phyloP scores from a whole-genome alignment of 1,140 invertebrate species.

The Phthorimaea operculella region DNA sequence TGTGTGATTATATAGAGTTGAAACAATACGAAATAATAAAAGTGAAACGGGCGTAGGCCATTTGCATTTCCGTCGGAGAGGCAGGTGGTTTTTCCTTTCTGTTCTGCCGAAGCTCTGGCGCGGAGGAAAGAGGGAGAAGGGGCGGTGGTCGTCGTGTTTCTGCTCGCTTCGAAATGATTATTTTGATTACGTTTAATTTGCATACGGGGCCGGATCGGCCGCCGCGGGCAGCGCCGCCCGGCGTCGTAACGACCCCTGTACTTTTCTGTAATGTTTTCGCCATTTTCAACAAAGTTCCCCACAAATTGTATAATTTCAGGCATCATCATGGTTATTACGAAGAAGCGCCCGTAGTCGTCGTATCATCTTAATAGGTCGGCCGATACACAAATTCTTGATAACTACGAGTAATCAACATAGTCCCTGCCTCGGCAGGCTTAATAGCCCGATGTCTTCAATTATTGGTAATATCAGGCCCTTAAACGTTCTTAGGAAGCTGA shows the following conservation, averaged over 20 bases:
- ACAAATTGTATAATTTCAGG: slow-evolving; percentile 66
- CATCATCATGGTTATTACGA: slow-evolving; percentile 64
- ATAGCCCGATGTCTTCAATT: slow-evolving; percentile 56
- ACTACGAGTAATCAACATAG: slow-evolving; percentile 63
- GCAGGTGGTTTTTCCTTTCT: slow-evolving; percentile 29
- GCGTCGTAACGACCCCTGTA: slow-evolving; percentile 56
- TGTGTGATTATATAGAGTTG: slow-evolving; percentile 39
- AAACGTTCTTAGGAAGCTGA: slow-evolving; percentile 57
- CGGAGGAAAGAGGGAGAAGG: slow-evolving; percentile 27
- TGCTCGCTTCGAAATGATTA: slow-evolving; percentile 54
- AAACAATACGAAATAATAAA: slow-evolving; percentile 53
- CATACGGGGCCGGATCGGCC: slow-evolving; percentile 44
- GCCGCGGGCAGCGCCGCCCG: slow-evolving; percentile 40
- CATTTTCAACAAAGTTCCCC: slow-evolving; percentile 65
- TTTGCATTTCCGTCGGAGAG: slow-evolving; percentile 39
- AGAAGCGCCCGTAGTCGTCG: slow-evolving; percentile 49
- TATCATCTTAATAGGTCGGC: slow-evolving; percentile 45
- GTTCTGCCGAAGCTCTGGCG: slow-evolving; percentile 13
- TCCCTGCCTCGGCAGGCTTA: slow-evolving; percentile 49
- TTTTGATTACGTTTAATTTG: slow-evolving; percentile 67
- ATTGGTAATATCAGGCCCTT: slow-evolving; percentile 60
- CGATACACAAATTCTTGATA: slow-evolving; percentile 60
- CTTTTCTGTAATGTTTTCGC: slow-evolving; percentile 67
- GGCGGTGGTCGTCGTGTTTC: slow-evolving; percentile 9
- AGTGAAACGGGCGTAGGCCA: slow-evolving; percentile 36